A percentile compares a stretch with the other conserved stretches of the same genome.
These are phyloP conservation scores for Psophia crepitans DNA, from an alignment of 2,113 vertebrate genomes.

Conservation along the genomic window DNA sequence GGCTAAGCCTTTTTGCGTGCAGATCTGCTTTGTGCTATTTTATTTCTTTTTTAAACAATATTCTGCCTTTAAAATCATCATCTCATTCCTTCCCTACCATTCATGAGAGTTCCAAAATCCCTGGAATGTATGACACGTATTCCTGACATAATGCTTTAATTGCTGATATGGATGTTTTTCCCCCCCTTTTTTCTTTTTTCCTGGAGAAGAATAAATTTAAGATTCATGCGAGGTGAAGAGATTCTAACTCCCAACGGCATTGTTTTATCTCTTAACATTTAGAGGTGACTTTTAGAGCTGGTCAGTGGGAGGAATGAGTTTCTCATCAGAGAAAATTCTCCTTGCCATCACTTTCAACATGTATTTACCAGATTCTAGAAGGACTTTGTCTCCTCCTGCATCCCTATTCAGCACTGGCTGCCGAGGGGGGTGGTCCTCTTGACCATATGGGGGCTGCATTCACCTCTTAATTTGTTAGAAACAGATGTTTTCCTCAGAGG, in stretches of 20 bases:
- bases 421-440: neutral
- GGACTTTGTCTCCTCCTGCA: neutral
- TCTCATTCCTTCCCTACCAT: neutral
- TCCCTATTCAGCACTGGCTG: neutral
- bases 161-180: neutral
- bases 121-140: neutral
- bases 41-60: neutral
- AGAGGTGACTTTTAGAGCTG: slow-evolving; percentile 10
- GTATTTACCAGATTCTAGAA: neutral
- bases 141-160: neutral
- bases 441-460: neutral
- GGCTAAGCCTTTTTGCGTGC: neutral
- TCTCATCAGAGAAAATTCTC: neutral
- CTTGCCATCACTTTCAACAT: neutral
- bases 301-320: neutral
- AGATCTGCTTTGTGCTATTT: neutral
- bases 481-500: slow-evolving; percentile 18
- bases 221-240: neutral
- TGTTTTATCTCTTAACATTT: slow-evolving; percentile 12
- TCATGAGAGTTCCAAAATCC: neutral
- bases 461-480: neutral
- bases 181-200: neutral
- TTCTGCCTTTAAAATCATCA: neutral
- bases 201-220: neutral
- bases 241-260: neutral